Conservation (phyloP, 1,140 invertebrate genomes). For the Diorhabda sublineata region DNA sequence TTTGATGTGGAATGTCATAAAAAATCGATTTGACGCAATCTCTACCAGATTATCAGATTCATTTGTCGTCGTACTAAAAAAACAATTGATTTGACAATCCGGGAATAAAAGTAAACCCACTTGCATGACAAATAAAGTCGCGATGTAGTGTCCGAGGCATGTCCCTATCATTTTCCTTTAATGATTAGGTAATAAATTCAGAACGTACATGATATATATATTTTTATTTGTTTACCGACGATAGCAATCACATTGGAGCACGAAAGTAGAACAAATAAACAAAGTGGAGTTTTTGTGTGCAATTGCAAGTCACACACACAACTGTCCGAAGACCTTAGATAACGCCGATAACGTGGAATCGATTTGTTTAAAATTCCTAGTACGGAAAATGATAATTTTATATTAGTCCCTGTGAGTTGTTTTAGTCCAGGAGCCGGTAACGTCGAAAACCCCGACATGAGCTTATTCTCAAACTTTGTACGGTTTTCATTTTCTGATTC, state of each 20-base stretch:
- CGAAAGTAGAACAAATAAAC: conserved; percentile 17
- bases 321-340: neutral
- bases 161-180: neutral
- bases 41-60: neutral
- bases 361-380: neutral
- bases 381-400: neutral
- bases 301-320: neutral
- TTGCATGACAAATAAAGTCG: neutral
- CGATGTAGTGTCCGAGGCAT: neutral
- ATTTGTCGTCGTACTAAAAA: too few species aligned
- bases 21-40: neutral
- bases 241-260: conserved; percentile 17
- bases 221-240: conserved; percentile 11
- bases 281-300: neutral
- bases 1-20: neutral
- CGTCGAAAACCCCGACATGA: too few species aligned
- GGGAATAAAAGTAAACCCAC: neutral
- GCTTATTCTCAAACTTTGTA: too few species aligned
- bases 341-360: neutral
- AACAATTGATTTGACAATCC: too few species aligned
- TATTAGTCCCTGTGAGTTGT: too few species aligned
- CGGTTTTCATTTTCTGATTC: too few species aligned
- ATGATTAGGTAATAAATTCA: conserved; percentile 3
- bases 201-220: conserved; percentile 1
- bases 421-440: too few species aligned